Base-by-base conservation (phyloP, 2,113 vertebrate genomes). In the Hipposideros armiger region DNA sequence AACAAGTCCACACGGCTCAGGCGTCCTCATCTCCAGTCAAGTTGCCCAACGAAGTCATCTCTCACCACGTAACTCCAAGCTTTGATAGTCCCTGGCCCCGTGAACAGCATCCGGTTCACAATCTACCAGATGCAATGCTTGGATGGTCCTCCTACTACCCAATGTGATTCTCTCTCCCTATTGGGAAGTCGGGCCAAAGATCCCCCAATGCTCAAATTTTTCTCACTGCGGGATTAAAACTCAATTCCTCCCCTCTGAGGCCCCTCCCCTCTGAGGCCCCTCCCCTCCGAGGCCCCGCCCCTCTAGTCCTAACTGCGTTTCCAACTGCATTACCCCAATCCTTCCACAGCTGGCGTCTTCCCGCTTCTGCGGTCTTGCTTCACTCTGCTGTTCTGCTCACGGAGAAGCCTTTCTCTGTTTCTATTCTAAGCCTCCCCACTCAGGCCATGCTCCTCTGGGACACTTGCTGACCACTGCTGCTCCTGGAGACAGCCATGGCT, bases 381-480 rank as follows among this genome's bases (percentile, higher is more conserved):
- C 13, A 20, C 24, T 3, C 16, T 1, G 22, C 7, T 1, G 11
- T 5, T 19, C 62, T 7, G 16, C 45, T 82, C 19, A 28, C 11
- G 32, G 0, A 0, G 28, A 24, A 17, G 11, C 7, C 47, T 58
- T n/a, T 32, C 26, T 36, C 19, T 52, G 24, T 54, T 32, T 14
- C 78, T 10, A 16, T 14, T 7, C 56, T 22, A 36, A 78, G 8
- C 4, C 36, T 87, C 11, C 42, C 40, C 6, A 4, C 16, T 0
- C 66, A 45, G 69, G 16, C 7, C 0, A 1, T 1, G 15, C 11
- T 19, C 62, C 70, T 32, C 36, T 9, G 24, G 11, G 40, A 58
- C 5, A 15, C 11, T 3, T 8, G 0, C n/a, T 17, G 5, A 26
- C 2, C 9, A 1, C 17, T 2, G 24, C 11, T 45, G 28, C n/a